Evolutionary conservation across 2,113 vertebrate species (phyloP).

Genomic region (Cochlearius cochlearius): DNA sequence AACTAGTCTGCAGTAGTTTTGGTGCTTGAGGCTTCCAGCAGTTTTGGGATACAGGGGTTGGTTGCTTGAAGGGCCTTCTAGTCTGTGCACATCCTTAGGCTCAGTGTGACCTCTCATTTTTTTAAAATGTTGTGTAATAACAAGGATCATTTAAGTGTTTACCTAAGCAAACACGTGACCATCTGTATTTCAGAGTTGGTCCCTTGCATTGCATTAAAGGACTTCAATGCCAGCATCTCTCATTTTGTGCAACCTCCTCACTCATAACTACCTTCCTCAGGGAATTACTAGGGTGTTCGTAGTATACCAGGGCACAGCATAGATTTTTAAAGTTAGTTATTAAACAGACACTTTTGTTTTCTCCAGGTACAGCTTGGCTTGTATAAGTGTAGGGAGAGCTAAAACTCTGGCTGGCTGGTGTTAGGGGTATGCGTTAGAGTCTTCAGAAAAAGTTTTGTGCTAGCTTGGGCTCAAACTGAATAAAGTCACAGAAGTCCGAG

Average conservation of each 20-base stretch:
- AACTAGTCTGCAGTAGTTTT: not conserved
- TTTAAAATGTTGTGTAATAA: not conserved
- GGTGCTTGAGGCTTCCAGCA: not conserved
- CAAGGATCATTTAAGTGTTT: not conserved
- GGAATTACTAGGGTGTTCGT: not conserved
- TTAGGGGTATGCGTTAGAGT: not conserved
- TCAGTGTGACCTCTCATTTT: not conserved
- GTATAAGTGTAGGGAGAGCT: not conserved
- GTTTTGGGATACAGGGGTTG: not conserved
- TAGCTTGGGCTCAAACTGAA: not conserved
- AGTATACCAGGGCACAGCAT: not conserved
- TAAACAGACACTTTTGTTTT: not conserved
- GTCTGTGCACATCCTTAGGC: not conserved
- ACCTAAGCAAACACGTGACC: not conserved
- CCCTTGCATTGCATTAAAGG: not conserved
- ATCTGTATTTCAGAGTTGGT: not conserved
- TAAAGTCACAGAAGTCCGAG: not conserved
- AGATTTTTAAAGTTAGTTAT: not conserved
- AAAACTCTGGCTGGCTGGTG: not conserved
- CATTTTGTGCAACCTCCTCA: not conserved
- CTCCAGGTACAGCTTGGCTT: not conserved
- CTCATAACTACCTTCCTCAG: not conserved
- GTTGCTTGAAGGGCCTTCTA: not conserved
- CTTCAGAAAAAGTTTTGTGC: not conserved
- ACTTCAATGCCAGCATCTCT: not conserved